phyloP scores from a whole-genome alignment of 2,888 invertebrate genomes.

The Phanerotoma sp. region DNA sequence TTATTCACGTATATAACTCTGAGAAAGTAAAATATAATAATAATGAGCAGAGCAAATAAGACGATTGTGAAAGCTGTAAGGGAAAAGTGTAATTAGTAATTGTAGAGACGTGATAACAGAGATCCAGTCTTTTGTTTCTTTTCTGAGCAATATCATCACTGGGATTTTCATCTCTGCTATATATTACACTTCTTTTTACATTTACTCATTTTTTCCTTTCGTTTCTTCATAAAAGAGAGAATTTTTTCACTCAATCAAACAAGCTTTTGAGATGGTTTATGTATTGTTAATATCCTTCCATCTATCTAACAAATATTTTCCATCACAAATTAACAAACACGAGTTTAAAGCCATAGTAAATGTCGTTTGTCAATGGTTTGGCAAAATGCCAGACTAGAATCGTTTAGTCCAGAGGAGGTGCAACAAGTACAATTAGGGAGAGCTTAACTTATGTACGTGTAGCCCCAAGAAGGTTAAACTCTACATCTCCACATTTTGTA shows the following conservation, averaged over 20 bases:
- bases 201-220: no score
- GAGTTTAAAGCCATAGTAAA: conserved; percentile 19
- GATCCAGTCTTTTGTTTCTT: not conserved
- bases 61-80: not conserved
- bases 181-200: not conserved
- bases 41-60: not conserved
- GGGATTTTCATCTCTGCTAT: not conserved
- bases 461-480: conserved; percentile 10
- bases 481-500: not conserved
- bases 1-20: not conserved
- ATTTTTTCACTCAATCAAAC: no score
- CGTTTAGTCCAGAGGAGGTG: conserved; percentile 27
- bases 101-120: not conserved
- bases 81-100: conserved; percentile 2
- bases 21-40: not conserved
- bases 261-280: no score
- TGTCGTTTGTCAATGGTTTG: conserved; percentile 40
- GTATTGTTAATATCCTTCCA: no score
- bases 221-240: no score
- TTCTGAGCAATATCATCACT: not conserved
- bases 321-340: conserved; percentile 6
- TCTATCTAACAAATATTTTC: conserved; percentile 7
- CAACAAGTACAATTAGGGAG: conserved; percentile 49
- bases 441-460: conserved; percentile 40
- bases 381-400: conserved; percentile 35